Conservation (phyloP, 2,888 invertebrate species). For the Eristalis arbustorum region DNA sequence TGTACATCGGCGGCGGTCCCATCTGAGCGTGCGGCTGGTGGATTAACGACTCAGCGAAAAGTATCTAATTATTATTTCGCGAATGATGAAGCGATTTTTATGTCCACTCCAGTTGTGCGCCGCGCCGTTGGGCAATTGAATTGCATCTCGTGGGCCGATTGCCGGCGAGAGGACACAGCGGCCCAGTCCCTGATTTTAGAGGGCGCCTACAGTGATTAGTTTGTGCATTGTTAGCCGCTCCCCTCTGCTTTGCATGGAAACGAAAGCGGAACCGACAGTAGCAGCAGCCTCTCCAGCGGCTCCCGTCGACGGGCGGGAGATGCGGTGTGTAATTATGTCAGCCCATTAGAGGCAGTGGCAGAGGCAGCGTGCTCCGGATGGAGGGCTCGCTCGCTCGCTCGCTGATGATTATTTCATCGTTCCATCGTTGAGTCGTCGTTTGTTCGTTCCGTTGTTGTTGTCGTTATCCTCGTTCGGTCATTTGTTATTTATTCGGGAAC, state of each 20-base stretch:
- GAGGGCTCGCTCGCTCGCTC: neutral
- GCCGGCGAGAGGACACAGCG: neutral
- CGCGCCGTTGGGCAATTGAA: conserved; percentile 55
- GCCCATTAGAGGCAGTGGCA: conserved; percentile 49
- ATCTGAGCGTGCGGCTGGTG: conserved; percentile 43
- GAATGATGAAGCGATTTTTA: conserved; percentile 69
- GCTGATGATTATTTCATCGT: conserved; percentile 35
- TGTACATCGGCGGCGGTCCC: neutral
- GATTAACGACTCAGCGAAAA: conserved; percentile 65
- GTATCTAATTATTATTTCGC: conserved; percentile 66
- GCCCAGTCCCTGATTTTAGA: conserved; percentile 28
- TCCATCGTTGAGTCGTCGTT: too few species aligned
- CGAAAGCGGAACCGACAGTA: neutral
- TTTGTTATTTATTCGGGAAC: conserved; percentile 62
- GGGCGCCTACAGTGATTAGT: conserved; percentile 61
- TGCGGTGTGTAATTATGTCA: conserved; percentile 56
- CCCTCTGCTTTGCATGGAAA: conserved; percentile 35
- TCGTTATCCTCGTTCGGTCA: conserved; percentile 33
- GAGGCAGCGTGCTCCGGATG: neutral
- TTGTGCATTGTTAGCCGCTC: conserved; percentile 44
- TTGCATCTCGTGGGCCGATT: conserved; percentile 27
- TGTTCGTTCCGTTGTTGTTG: conserved; percentile 27
- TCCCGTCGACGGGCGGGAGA: conserved; percentile 20
- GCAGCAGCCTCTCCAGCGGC: conserved; percentile 4
- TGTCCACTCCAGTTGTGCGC: conserved; percentile 51